phyloP scores from a whole-genome alignment of 2,113 vertebrate genomes.

The Prochilodus magdalenae region DNA sequence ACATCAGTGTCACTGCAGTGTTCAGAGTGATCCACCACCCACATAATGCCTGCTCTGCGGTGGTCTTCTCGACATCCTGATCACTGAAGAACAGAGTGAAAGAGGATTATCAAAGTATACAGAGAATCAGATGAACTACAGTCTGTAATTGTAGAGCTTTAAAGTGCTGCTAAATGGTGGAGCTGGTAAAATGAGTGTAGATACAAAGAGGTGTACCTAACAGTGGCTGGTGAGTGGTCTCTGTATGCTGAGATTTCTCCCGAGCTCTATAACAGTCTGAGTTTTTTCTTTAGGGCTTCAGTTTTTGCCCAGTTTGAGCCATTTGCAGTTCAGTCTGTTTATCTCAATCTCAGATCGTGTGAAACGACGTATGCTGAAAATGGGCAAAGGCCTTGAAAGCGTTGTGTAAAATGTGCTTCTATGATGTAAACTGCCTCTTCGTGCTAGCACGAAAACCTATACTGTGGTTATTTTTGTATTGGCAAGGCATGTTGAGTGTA shows the following conservation, averaged over 20 bases:
- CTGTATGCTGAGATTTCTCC: not conserved
- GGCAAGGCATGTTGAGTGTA: not conserved
- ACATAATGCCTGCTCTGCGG: too few species aligned
- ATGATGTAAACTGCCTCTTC: not conserved
- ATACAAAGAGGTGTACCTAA: too few species aligned
- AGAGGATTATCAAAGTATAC: too few species aligned
- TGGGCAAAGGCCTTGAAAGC: not conserved
- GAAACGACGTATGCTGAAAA: not conserved
- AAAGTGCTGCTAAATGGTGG: too few species aligned
- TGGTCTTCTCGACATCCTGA: too few species aligned
- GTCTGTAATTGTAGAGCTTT: too few species aligned
- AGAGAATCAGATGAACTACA: too few species aligned
- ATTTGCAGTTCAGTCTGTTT: not conserved
- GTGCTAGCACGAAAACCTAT: not conserved
- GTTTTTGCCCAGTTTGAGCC: not conserved
- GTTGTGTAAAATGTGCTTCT: not conserved
- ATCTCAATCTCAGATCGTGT: constrained; percentile 42
- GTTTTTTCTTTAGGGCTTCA: not conserved
- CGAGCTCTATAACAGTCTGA: not conserved
- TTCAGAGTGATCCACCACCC: too few species aligned
- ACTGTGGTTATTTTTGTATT: constrained; percentile 41
- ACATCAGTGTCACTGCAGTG: too few species aligned
- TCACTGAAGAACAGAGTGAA: too few species aligned
- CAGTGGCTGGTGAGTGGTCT: too few species aligned
- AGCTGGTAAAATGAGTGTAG: too few species aligned